Conservation (phyloP, 2,888 invertebrate species). For the Tricholauxania praeusta region DNA sequence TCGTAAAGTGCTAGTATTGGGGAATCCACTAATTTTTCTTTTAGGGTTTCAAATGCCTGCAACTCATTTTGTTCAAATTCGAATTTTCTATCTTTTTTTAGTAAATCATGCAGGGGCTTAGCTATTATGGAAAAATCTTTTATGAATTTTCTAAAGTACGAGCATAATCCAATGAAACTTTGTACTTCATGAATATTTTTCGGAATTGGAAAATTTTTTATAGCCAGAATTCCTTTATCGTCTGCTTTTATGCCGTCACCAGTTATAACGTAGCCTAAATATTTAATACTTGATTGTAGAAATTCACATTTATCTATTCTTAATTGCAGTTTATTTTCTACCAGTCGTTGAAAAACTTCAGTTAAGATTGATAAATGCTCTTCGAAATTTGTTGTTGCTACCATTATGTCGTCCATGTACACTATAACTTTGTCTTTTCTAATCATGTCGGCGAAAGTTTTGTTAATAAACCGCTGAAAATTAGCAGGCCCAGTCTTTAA, state of each 20-base stretch:
- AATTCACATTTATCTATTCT: slow-evolving; percentile 30
- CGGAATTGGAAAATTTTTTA: slow-evolving; percentile 5
- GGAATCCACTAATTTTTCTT: slow-evolving; percentile 33
- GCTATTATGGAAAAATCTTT: slow-evolving; percentile 39
- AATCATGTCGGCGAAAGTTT: slow-evolving; percentile 40
- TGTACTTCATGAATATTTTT: slow-evolving; percentile 26
- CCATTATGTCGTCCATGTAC: slow-evolving; percentile 52
- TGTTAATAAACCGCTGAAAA: slow-evolving; percentile 40
- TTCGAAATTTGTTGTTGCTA: slow-evolving; percentile 37
- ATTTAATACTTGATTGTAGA: slow-evolving; percentile 42
- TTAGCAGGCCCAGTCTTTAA: slow-evolving; percentile 37
- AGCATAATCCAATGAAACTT: slow-evolving; percentile 37
- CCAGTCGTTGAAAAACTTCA: slow-evolving; percentile 41
- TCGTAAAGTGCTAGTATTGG: slow-evolving; percentile 48
- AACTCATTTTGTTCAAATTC: slow-evolving; percentile 38
- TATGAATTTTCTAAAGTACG: slow-evolving; percentile 43
- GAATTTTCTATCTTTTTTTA: slow-evolving; percentile 39
- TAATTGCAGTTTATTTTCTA: not conserved
- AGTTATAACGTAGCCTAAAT: slow-evolving; percentile 46
- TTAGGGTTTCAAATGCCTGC: no score
- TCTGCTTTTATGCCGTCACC: slow-evolving; percentile 28
- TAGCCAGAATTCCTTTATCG: not conserved
- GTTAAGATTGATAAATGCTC: slow-evolving; percentile 39
- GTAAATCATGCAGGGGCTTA: slow-evolving; percentile 38
- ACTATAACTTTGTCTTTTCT: slow-evolving; percentile 40